These are phyloP conservation scores for Montipora cactus DNA, from an alignment of 64 coral and sea anemone genomes.

Conservation along the genomic window DNA sequence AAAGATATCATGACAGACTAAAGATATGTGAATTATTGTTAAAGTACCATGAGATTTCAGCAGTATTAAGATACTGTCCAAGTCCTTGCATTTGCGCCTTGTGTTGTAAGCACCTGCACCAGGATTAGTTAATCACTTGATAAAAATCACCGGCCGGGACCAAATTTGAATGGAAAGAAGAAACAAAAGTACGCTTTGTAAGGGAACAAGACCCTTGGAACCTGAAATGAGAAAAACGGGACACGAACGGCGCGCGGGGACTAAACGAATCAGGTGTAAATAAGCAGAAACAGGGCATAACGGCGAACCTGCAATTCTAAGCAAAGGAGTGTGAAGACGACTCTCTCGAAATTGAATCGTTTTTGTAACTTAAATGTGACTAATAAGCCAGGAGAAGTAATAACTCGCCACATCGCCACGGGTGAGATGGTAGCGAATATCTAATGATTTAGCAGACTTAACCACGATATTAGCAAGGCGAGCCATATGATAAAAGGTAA, in stretches of 20 bases:
- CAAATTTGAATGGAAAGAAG: not conserved
- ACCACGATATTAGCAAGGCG: not conserved
- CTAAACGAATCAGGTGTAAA: not conserved
- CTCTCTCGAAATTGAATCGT: conserved; percentile 28
- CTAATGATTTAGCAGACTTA: not conserved
- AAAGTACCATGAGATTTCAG: too few relatives aligned
- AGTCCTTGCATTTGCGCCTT: too few relatives aligned
- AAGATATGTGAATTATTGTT: too few relatives aligned
- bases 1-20: too few relatives aligned
- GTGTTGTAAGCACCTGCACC: too few relatives aligned
- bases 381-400: not conserved
- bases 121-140: too few relatives aligned
- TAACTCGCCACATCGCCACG: not conserved
- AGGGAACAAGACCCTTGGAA: not conserved
- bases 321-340: conserved; percentile 22
- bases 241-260: not conserved
- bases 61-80: too few relatives aligned
- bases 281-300: conserved; percentile 37
- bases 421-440: not conserved
- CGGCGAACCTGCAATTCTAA: not conserved
- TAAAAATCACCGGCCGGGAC: not conserved
- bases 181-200: conserved; percentile 23
- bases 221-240: conserved; percentile 19
- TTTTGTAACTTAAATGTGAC: conserved; percentile 32
- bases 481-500: conserved; percentile 1